Conservation (phyloP, 2,888 invertebrate genomes). For the Cantharis lateralis region DNA sequence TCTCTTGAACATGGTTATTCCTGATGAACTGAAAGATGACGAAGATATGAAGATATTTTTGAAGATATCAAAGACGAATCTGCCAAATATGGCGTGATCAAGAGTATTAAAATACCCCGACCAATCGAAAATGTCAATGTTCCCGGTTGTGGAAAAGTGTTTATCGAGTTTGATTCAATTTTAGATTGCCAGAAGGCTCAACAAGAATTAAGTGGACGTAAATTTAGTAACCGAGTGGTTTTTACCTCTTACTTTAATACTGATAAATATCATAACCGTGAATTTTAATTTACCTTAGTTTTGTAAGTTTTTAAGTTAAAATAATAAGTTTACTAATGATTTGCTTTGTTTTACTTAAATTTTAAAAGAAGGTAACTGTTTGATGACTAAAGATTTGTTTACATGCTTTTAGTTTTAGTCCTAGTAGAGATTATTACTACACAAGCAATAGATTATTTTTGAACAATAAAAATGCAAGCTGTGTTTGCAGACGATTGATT, state of each 20-base stretch:
- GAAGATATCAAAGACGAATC: slow-evolving; percentile 99
- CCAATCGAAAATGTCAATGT: slow-evolving; percentile 97
- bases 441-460: no score
- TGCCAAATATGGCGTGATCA: slow-evolving; percentile 96
- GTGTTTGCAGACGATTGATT: no score
- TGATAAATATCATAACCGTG: slow-evolving; percentile 96
- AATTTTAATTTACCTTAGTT: slow-evolving; percentile 70
- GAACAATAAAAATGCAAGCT: no score
- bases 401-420: no score
- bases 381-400: no score
- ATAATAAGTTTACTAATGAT: no score
- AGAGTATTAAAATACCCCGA: slow-evolving; percentile 95
- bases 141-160: slow-evolving; percentile 97
- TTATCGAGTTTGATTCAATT: slow-evolving; percentile 95
- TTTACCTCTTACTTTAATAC: slow-evolving; percentile 99
- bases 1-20: slow-evolving; percentile 92
- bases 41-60: slow-evolving; percentile 99
- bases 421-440: no score
- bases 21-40: slow-evolving; percentile 89
- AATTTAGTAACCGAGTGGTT: slow-evolving; percentile 97
- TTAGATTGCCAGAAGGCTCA: slow-evolving; percentile 98
- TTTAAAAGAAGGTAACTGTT: no score
- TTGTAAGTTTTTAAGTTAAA: no score
- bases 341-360: no score
- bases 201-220: slow-evolving; percentile 94